Conservation (phyloP, 2,888 invertebrate species). For the Cheilosia grossa region DNA sequence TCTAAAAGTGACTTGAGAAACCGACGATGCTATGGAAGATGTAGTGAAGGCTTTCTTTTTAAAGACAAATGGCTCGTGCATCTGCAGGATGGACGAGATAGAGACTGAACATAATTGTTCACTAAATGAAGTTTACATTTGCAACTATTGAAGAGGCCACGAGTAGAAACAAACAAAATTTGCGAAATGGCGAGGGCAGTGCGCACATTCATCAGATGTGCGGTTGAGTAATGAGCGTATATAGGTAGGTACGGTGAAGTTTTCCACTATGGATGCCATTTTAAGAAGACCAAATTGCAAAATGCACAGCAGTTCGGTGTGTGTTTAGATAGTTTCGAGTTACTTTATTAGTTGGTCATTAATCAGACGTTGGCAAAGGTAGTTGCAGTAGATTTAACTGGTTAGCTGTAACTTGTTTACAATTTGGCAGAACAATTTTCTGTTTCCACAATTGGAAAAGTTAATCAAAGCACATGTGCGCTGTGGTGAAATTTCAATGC, state of each 20-base stretch:
- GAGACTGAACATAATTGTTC: conserved; percentile 47
- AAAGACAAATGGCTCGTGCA: conserved; percentile 17
- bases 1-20: neutral
- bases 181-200: neutral
- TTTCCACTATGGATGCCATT: conserved; percentile 4
- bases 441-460: neutral
- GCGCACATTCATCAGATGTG: conserved; percentile 9
- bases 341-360: conserved; percentile 49
- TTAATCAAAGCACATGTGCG: conserved; percentile 12
- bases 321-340: conserved; percentile 20
- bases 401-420: neutral
- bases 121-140: conserved; percentile 54
- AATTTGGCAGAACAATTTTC: neutral
- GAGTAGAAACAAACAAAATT: conserved; percentile 9
- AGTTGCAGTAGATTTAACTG: neutral
- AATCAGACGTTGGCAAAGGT: conserved; percentile 18
- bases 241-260: neutral
- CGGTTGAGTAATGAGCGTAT: neutral
- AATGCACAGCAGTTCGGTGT: conserved; percentile 14
- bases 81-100: conserved; percentile 8
- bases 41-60: neutral
- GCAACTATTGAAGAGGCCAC: conserved; percentile 30
- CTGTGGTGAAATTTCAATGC: conserved; percentile 14
- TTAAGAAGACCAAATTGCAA: neutral
- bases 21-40: conserved; percentile 14